A percentile compares a stretch with the other conserved stretches of the same genome.
Conservation (phyloP, 1,140 invertebrate genomes). For the Lepidurus arcticus region DNA sequence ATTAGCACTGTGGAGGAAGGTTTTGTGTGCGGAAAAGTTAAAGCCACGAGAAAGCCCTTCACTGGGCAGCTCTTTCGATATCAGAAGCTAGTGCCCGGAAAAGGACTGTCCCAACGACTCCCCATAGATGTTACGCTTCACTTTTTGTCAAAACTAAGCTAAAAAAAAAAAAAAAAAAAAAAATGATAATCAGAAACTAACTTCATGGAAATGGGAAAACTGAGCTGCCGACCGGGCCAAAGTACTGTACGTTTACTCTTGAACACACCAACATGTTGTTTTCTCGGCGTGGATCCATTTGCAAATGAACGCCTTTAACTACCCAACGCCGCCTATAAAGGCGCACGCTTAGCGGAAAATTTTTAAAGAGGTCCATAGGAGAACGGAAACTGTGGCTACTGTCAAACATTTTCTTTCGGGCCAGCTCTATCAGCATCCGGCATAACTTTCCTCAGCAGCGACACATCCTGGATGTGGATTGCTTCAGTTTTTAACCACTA, state of each 20-base stretch:
- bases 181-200: not conserved
- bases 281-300: not conserved
- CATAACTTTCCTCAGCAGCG: constrained; percentile 18
- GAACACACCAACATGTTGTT: constrained; percentile 6
- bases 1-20: not conserved
- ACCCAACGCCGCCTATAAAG: constrained; percentile 3
- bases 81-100: constrained; percentile 44
- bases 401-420: not conserved
- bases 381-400: constrained; percentile 2
- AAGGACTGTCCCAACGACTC: constrained; percentile 42
- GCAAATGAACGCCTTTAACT: not conserved
- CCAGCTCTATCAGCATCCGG: constrained; percentile 17
- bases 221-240: not conserved
- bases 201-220: not conserved
- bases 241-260: no score
- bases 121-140: not conserved
- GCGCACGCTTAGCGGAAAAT: not conserved
- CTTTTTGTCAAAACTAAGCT: no score
- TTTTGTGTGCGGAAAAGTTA: not conserved
- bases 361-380: not conserved
- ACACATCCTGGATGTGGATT: constrained; percentile 21
- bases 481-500: constrained; percentile 8
- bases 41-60: constrained; percentile 53
- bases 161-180: not conserved
- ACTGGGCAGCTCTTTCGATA: constrained; percentile 55